A percentile compares a stretch with the other conserved stretches of the same genome.
Evolutionary conservation across 35 echinoderm and acorn worm genomes (phyloP).

Genomic region (Lytechinus pictus): DNA sequence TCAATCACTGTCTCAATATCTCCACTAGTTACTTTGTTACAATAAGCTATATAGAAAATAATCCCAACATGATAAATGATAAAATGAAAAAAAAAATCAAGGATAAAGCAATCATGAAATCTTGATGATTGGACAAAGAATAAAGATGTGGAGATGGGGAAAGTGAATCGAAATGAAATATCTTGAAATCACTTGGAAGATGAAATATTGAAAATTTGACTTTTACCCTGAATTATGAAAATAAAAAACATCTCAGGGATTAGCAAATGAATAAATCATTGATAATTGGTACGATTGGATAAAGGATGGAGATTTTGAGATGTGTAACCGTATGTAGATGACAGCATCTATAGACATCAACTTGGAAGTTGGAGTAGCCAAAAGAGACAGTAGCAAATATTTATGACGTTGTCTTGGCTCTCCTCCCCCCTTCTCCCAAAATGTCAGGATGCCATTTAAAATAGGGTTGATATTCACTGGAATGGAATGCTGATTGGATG

Average conservation of each 20-base stretch:
- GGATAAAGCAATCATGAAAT: neutral
- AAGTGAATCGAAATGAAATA: no score
- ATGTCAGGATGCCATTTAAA: neutral
- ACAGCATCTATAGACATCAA: neutral
- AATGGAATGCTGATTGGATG: neutral
- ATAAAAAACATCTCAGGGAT: no score
- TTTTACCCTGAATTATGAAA: no score
- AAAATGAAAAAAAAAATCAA: no score
- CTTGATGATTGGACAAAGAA: neutral
- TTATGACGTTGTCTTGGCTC: neutral
- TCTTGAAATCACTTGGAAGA: no score
- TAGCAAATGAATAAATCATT: neutral
- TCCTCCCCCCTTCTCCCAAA: neutral
- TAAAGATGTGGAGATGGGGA: no score
- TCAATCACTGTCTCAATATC: neutral
- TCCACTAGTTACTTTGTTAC: neutral
- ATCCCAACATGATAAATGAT: no score
- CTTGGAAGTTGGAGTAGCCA: neutral
- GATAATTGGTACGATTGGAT: neutral
- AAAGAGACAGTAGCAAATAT: conserved; percentile 2
- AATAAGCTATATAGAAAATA: neutral
- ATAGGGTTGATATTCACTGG: neutral
- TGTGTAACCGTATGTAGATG: neutral
- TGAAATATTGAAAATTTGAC: no score
- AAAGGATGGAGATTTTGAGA: neutral